phyloP scores from a whole-genome alignment of 2,888 invertebrate species.

The Parnassius smintheus region DNA sequence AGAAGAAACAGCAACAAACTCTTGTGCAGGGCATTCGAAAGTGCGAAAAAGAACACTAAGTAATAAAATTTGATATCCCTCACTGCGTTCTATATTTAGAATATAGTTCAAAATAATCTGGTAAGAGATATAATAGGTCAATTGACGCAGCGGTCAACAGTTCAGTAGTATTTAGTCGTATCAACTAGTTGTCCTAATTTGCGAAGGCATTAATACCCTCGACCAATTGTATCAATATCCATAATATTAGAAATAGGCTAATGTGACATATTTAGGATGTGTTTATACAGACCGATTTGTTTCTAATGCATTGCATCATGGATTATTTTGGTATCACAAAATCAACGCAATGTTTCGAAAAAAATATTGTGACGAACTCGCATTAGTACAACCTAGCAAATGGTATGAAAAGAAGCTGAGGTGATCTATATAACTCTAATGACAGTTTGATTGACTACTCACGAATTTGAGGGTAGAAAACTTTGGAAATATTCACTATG shows the following conservation, averaged over 20 bases:
- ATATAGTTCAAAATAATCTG: conserved; percentile 9
- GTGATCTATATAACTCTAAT: no score
- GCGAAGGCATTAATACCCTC: conserved; percentile 21
- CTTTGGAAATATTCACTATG: no score
- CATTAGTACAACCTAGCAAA: no score
- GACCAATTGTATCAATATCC: conserved; percentile 40
- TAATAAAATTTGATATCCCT: not conserved
- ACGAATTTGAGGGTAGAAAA: no score
- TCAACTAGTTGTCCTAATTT: conserved; percentile 17
- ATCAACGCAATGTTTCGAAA: no score
- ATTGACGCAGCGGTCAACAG: conserved; percentile 13
- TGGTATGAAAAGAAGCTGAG: no score
- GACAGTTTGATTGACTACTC: no score
- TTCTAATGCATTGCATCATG: not conserved
- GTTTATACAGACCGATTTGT: not conserved
- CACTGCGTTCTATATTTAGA: conserved; percentile 13
- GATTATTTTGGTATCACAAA: no score
- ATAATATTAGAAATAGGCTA: conserved; percentile 35
- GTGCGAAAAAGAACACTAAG: no score
- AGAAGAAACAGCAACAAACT: no score
- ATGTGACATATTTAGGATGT: conserved; percentile 45
- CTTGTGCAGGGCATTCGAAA: no score
- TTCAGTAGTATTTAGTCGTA: conserved; percentile 5
- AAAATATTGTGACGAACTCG: no score
- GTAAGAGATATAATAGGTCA: conserved; percentile 22